Percentiles rank a stretch among this genome's conserved stretches.
phyloP scores from a whole-genome alignment of 2,888 invertebrate species.

The Theretra japonica region DNA sequence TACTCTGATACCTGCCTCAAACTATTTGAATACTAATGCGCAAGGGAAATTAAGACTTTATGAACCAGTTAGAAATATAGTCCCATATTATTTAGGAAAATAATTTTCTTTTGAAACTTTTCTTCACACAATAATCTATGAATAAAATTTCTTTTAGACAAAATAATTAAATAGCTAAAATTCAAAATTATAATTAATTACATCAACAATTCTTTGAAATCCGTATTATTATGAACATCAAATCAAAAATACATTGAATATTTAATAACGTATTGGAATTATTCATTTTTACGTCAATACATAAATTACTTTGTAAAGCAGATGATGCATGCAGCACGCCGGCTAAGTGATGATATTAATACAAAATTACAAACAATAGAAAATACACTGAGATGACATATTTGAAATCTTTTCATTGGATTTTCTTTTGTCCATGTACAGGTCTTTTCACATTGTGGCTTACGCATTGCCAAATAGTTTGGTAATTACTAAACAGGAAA shows the following conservation, averaged over 20 bases:
- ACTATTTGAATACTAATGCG: background rate
- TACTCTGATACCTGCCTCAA: background rate
- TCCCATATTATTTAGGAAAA: background rate
- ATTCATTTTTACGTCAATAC: too few relatives aligned
- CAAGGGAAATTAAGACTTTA: background rate
- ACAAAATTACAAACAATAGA: background rate
- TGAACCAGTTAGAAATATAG: background rate
- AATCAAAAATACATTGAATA: too few relatives aligned
- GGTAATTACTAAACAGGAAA: constrained; percentile 17
- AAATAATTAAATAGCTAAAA: too few relatives aligned
- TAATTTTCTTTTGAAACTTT: background rate
- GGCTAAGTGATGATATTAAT: background rate
- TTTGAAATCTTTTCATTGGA: background rate
- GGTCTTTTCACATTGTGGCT: background rate
- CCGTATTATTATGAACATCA: too few relatives aligned
- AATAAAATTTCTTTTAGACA: too few relatives aligned
- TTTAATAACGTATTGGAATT: too few relatives aligned
- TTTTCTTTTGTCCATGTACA: constrained; percentile 14
- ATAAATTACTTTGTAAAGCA: too few relatives aligned
- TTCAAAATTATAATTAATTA: too few relatives aligned
- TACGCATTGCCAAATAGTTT: background rate
- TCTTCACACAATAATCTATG: too few relatives aligned
- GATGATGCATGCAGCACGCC: background rate
- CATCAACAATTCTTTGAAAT: too few relatives aligned
- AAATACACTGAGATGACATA: background rate